Percentiles rank a stretch among this genome's conserved stretches.
phyloP scores from a whole-genome alignment of 2,888 invertebrate genomes.

The Trachelus iudaicus region DNA sequence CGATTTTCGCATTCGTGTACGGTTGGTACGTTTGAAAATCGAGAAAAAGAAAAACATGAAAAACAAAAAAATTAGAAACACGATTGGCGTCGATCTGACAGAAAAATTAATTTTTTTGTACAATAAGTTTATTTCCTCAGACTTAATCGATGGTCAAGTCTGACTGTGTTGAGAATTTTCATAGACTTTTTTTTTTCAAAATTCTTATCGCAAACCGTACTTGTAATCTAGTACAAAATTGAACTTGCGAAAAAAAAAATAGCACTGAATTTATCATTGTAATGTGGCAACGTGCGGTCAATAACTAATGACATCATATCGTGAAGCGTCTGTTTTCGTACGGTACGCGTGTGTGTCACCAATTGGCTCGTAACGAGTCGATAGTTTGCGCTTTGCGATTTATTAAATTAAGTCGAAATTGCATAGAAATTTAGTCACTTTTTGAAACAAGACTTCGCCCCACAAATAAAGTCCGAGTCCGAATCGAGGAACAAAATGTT shows the following conservation, averaged over 20 bases:
- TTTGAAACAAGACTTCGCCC: neutral
- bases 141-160: too few species aligned
- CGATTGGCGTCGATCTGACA: too few species aligned
- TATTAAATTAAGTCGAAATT: neutral
- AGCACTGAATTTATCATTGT: neutral
- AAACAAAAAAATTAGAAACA: neutral
- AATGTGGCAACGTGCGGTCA: neutral
- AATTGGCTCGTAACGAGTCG: neutral
- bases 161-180: too few species aligned
- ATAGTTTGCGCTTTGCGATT: neutral
- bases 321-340: neutral
- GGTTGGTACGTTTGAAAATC: neutral
- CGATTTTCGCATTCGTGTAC: neutral
- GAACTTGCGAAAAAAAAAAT: neutral
- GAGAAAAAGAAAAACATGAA: neutral
- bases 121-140: neutral
- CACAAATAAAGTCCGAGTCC: neutral
- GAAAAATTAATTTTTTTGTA: neutral
- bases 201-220: neutral
- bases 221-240: neutral
- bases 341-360: neutral
- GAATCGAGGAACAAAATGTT: neutral
- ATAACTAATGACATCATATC: neutral
- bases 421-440: neutral
- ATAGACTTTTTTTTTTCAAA: too few species aligned